Evolutionary conservation across 1,140 invertebrate genomes (phyloP).

Genomic region (Aphaenogaster ashmeadi): DNA sequence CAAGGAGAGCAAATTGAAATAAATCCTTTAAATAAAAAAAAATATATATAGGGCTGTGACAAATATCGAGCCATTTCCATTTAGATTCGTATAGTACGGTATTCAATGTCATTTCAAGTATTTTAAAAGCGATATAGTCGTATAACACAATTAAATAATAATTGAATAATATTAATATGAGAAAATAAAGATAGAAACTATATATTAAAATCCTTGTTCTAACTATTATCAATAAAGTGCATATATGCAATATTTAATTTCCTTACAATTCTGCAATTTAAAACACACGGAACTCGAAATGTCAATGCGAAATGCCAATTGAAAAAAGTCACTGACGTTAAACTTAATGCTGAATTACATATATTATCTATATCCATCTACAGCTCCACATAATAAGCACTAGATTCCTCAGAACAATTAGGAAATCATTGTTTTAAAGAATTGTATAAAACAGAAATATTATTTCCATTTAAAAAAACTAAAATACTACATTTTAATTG

Average conservation of each 20-base stretch:
- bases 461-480: background rate
- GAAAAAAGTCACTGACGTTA: background rate
- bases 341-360: background rate
- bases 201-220: background rate
- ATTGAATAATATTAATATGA: background rate
- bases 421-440: background rate
- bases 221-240: background rate
- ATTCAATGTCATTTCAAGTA: background rate
- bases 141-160: background rate
- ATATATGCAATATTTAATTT: constrained; percentile 1
- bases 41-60: constrained; percentile 7
- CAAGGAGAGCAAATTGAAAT: background rate
- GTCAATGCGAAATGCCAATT: background rate
- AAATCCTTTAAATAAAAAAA: background rate
- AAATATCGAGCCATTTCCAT: background rate
- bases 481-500: background rate
- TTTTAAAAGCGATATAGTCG: background rate
- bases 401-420: background rate
- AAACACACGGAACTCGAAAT: background rate
- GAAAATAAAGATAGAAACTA: background rate
- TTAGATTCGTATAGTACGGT: background rate
- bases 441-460: background rate
- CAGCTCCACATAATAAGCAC: background rate
- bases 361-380: background rate
- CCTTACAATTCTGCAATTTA: background rate